phyloP scores from a whole-genome alignment of 1,140 invertebrate species.

The Philotrypesis tridentata region DNA sequence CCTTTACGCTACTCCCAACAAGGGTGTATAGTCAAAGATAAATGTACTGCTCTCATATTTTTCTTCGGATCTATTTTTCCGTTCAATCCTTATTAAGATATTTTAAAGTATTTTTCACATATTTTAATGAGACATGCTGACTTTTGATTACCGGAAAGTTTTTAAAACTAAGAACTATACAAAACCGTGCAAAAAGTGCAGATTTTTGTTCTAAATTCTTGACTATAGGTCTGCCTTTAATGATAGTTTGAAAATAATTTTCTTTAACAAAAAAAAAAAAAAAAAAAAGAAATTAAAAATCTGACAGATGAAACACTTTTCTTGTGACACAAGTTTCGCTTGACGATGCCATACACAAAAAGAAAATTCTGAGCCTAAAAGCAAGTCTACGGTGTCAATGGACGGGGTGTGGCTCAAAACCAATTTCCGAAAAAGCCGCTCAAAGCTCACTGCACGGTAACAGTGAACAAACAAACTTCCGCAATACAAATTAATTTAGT shows the following conservation, averaged over 20 bases:
- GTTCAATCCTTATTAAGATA: not conserved
- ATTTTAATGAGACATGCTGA: not conserved
- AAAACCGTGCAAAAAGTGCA: not conserved
- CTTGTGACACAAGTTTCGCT: constrained; percentile 1
- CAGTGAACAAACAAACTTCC: not conserved
- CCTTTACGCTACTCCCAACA: not conserved
- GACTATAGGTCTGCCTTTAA: not conserved
- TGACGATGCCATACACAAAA: not conserved
- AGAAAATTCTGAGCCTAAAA: constrained; percentile 21
- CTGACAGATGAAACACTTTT: not conserved
- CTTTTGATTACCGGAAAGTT: not conserved
- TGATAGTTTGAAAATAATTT: not conserved
- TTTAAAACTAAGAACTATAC: not conserved
- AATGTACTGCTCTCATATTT: not conserved
- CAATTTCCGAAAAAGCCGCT: constrained; percentile 2
- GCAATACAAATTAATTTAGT: constrained; percentile 9
- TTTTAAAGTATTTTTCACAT: not conserved
- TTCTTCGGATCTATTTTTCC: not conserved
- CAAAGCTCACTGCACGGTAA: not conserved
- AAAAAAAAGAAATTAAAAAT: not conserved
- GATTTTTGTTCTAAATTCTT: not conserved
- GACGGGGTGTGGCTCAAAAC: constrained; percentile 31
- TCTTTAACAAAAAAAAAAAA: not conserved
- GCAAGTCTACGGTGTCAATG: constrained; percentile 3
- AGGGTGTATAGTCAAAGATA: not conserved